Conservation (phyloP, 2,113 vertebrate genomes). For the Gymnorhina tibicen region DNA sequence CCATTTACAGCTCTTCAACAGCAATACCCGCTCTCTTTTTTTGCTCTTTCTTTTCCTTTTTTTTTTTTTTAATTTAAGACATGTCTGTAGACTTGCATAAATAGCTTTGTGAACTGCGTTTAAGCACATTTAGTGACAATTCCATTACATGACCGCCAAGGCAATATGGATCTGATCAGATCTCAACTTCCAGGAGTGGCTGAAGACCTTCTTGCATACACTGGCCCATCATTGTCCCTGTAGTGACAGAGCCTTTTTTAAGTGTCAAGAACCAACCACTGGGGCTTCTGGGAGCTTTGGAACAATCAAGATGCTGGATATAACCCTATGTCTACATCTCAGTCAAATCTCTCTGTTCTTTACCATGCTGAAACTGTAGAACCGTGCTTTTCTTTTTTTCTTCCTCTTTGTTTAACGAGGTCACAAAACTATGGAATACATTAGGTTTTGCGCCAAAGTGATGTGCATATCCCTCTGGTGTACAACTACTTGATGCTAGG, state of each 20-base stretch:
- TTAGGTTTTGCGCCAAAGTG: not conserved
- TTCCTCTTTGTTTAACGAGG: not conserved
- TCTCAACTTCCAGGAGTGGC: not conserved
- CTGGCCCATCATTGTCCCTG: not conserved
- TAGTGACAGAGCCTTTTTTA: not conserved
- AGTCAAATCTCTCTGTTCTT: not conserved
- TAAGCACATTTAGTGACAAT: not conserved
- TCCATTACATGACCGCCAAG: not conserved
- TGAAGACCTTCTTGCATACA: not conserved
- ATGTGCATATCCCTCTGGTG: not conserved
- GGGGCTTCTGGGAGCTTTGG: not conserved
- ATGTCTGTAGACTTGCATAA: not conserved
- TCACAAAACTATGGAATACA: not conserved
- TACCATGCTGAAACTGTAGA: not conserved
- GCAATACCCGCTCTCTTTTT: not conserved
- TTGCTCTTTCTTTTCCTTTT: not conserved
- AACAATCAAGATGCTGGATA: not conserved
- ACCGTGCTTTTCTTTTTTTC: not conserved
- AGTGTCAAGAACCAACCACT: not conserved
- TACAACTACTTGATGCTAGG: not conserved
- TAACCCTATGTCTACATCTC: not conserved
- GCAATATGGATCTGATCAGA: not conserved
- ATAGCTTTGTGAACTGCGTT: not conserved
- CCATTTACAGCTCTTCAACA: not conserved
- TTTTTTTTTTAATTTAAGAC: not conserved